phyloP scores from a whole-genome alignment of 2,113 vertebrate genomes.

The Eleginops maclovinus region DNA sequence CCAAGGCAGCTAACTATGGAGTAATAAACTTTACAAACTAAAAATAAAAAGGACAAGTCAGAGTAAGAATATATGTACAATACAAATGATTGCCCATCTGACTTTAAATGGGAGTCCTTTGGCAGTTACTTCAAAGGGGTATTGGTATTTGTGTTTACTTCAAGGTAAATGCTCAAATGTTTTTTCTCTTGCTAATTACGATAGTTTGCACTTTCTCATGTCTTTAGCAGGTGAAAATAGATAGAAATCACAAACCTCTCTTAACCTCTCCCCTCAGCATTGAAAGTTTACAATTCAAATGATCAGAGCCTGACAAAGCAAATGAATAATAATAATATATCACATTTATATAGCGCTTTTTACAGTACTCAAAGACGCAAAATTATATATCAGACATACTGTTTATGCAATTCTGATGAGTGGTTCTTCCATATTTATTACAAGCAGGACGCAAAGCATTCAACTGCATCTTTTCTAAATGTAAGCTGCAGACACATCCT shows the following conservation, averaged over 20 bases:
- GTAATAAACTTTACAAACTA: background rate
- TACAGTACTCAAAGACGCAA: too few species aligned
- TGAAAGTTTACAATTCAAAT: background rate
- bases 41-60: too few species aligned
- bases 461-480: constrained; percentile 16
- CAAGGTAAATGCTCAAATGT: background rate
- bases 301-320: background rate
- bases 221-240: background rate
- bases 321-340: too few species aligned
- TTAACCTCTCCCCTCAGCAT: background rate
- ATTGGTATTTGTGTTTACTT: too few species aligned
- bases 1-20: background rate
- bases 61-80: too few species aligned
- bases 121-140: too few species aligned
- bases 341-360: too few species aligned
- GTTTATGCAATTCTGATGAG: background rate
- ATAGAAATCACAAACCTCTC: constrained; percentile 1
- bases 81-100: too few species aligned
- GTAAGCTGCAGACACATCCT: constrained; percentile 31
- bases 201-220: background rate
- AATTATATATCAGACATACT: background rate
- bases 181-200: background rate
- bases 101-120: too few species aligned
- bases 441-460: constrained; percentile 20
- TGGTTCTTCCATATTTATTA: background rate